Evolutionary conservation across 1,140 invertebrate genomes (phyloP), one percentile per base, ranked within the genome.

Genomic region (Maniola jurtina): DNA sequence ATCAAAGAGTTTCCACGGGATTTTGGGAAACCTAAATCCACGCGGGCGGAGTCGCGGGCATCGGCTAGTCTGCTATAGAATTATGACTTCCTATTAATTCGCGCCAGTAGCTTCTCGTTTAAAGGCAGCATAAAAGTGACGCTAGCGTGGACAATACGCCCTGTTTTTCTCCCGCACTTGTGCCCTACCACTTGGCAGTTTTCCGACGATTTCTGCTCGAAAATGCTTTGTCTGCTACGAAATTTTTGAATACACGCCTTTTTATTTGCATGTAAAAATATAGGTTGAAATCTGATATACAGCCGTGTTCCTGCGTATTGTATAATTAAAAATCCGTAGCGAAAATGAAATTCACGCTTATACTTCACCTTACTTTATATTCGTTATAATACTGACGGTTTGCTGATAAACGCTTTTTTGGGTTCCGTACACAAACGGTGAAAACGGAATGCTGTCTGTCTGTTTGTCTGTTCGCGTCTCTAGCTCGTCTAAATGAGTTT

Each of bases 81-180:
- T 10, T 13, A 47, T 6, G 45, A 0, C 45, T 47, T 13, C 8
- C 14, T 47, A 50, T n/a, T n/a, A n/a, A n/a, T 5, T 50, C 16
- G 14, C 16, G 16, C 16, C 14, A 50, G 5, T 7, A 15, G 14
- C 2, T 5, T 50, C 14, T 16, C 15, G 48, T 50, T 15, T 35
- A 47, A 73, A 63, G 47, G 50, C 34, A 42, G 66, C 66, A 63
- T 38, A 50, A 74, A 75, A 71, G 66, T 71, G 72, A 72, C 68
- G 48, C 52, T 42, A 59, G 57, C 38, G 57, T 58, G 77, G 77
- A 82, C 77, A 80, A 79, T 77, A 61, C 65, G 62, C 63, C 60
- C 47, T 60, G 60, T 68, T 72, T 70, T n/a, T 50, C 60, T 66
- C 70, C 60, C 65, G 64, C 64, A 62, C 68, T 73, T 64, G 72